These are phyloP conservation scores for Phortica okadai DNA, from an alignment of 2,888 invertebrate genomes.

Conservation along the genomic window DNA sequence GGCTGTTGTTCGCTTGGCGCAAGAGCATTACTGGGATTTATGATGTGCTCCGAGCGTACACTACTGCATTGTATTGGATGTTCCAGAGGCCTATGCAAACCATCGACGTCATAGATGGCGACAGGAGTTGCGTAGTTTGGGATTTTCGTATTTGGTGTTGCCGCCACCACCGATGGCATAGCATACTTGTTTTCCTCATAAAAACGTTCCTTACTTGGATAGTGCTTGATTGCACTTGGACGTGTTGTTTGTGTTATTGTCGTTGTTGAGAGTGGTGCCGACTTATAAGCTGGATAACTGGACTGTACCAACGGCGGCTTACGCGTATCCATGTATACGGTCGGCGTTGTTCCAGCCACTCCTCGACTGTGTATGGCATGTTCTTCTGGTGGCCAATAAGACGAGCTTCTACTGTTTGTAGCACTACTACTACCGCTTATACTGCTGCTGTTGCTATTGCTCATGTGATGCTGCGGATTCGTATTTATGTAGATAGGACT, in stretches of 20 bases:
- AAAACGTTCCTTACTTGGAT: conserved; percentile 44
- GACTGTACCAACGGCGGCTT: conserved; percentile 1
- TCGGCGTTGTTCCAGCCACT: background rate
- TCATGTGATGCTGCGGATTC: background rate
- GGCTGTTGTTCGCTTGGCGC: conserved; percentile 65
- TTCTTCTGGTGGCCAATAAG: conserved; percentile 56
- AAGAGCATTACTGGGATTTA: conserved; percentile 67
- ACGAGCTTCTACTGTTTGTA: conserved; percentile 16
- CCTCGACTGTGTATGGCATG: conserved; percentile 32
- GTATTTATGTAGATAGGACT: conserved; percentile 45
- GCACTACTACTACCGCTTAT: conserved; percentile 34
- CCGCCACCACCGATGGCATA: conserved; percentile 43
- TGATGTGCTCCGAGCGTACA: conserved; percentile 60
- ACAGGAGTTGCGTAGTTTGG: conserved; percentile 41
- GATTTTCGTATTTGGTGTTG: conserved; percentile 43
- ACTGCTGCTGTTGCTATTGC: conserved; percentile 23
- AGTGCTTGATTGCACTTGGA: conserved; percentile 38
- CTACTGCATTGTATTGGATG: background rate
- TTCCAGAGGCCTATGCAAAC: conserved; percentile 16
- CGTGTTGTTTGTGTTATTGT: conserved; percentile 39
- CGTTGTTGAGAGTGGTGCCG: conserved; percentile 32
- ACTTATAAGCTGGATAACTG: background rate
- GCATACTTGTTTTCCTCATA: conserved; percentile 57
- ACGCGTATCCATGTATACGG: background rate
- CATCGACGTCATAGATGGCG: background rate